Evolutionary conservation across 2,888 invertebrate genomes (phyloP), one percentile per base, ranked within the genome.

Genomic region (Eupithecia abbreviata): DNA sequence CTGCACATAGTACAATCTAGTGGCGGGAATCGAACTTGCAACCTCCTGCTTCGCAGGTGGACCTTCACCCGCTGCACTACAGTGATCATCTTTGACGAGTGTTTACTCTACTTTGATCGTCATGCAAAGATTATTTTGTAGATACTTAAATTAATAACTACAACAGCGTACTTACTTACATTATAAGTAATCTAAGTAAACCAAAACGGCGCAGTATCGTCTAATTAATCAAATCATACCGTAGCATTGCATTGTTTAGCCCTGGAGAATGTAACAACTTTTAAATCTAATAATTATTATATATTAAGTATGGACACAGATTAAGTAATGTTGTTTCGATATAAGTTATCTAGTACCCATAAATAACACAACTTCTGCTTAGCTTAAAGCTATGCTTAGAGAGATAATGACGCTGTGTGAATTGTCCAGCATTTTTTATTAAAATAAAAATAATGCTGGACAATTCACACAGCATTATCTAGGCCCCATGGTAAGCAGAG

Each of bases 161-260:
- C 55, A n/a, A 55, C 55, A 4, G 7, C 2, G n/a, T 55, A 55
- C n/a, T n/a, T 18, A 58, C 10, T 18, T 18, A 15, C 9, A 30
- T 30, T 7, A 6, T 43, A 4, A 43, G 7, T 30, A 30, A 62
- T 30, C 18, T 45, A 68, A 68, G 67, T 15, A 43, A 15, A 7
- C 65, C 15, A 13, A 65, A 75, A 58, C 41, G 58, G 68, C 45
- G 49, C 15, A 69, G 65, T 67, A 75, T 75, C 77, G 13, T 70
- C 71, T 71, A 69, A 78, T 78, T 78, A 78, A 78, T 78, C 71
- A 73, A 78, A 78, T 72, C 68, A 76, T 75, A 74, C 78, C 75
- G 78, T 78, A 73, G 55, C 75, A 51, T 77, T 77, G 72, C 72
- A 70, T 69, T 75, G 67, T 62, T 51, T 62, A 73, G 43, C 49